Evolutionary conservation across 2,797 vertebrate genomes (phyloP).

Genomic region (Acanthurus tractus): DNA sequence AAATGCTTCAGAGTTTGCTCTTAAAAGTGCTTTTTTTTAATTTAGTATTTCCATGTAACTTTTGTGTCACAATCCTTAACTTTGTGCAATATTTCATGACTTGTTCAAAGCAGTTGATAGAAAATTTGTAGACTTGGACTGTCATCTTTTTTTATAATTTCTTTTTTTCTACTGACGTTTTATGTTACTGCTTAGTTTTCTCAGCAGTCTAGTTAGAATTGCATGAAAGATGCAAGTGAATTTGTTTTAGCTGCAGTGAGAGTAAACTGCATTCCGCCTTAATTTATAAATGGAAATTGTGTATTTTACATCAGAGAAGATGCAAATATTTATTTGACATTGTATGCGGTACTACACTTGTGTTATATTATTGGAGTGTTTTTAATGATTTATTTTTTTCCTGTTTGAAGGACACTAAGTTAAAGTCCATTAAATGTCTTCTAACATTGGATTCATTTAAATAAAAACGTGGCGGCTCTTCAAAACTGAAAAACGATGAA

Average conservation of each 20-base stretch:
- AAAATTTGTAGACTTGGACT: slow-evolving; percentile 50
- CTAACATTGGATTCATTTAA: slow-evolving; percentile 93
- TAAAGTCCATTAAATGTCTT: slow-evolving; percentile 90
- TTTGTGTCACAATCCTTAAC: slow-evolving; percentile 49
- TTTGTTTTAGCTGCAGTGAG: slow-evolving; percentile 56
- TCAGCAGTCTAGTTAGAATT: slow-evolving; percentile 55
- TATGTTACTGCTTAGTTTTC: slow-evolving; percentile 59
- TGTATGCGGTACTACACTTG: slow-evolving; percentile 85
- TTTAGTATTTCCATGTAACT: slow-evolving; percentile 45
- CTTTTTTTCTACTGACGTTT: slow-evolving; percentile 62
- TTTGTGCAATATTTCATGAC: slow-evolving; percentile 77
- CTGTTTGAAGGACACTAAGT: slow-evolving; percentile 91
- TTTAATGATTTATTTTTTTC: slow-evolving; percentile 85
- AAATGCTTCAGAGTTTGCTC: slow-evolving; percentile 41
- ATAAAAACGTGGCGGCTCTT: slow-evolving; percentile 85
- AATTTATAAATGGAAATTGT: slow-evolving; percentile 81
- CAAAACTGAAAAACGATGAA: slow-evolving; percentile 78
- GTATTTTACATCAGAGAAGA: slow-evolving; percentile 63
- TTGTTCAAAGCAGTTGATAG: slow-evolving; percentile 61
- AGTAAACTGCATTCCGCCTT: slow-evolving; percentile 86
- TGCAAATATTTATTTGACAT: slow-evolving; percentile 84
- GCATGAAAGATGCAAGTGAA: slow-evolving; percentile 53
- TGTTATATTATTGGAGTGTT: slow-evolving; percentile 90
- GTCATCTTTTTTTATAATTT: slow-evolving; percentile 42
- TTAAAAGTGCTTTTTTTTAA: slow-evolving; percentile 56